Base-by-base conservation (phyloP, 2,113 vertebrate genomes). In the Corythornis madagascariensis region DNA sequence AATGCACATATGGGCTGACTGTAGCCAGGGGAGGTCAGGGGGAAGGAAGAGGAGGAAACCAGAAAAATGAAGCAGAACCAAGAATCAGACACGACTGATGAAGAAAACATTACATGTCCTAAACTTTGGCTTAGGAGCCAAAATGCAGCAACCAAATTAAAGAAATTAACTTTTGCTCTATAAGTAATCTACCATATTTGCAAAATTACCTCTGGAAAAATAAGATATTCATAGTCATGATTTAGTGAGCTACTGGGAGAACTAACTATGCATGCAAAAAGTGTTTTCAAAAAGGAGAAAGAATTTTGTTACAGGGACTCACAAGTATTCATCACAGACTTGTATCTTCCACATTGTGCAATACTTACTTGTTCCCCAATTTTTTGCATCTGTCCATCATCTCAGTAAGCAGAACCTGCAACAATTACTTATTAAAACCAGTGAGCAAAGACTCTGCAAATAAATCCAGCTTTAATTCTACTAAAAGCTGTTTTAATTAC, bases 351-450 rank as follows among this genome's bases (percentile, higher is more conserved):
- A 16, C 74, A 47, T 18, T 45, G 43, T 35, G 76, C 61, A 72
- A 86, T 65, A 98, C 99, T 98, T 97, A 99, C 99, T 99, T 99
- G 97, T 99, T 99, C 38, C 98, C 99, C 76, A 99, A 84, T 77
- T 98, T 99, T 96, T 98, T 99, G 96, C 99, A 99, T 84, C 99
- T 97, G 81, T 99, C 99, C 99, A 99, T 99, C 99, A 99, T 99
- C 97, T 99, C 99, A 1, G 98, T 99, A 7, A 99, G 97, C 81
- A 99, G 96, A 90, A 96, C 91, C 99, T 99, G 92, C 43, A 95
- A 93, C 52, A 59, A 86, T 82, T 21, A 95, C 24, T 35, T 83
- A 93, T n/a, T 71, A 89, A 77, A 92, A 85, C 60, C 16, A 95
- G 29, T 15, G 8, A 80, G 22, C 4, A 47, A 45, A 80, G 67